Percentiles rank a stretch among this genome's conserved stretches.
Conservation (phyloP, 1,140 invertebrate species). For the Trialeurodes vaporariorum region DNA sequence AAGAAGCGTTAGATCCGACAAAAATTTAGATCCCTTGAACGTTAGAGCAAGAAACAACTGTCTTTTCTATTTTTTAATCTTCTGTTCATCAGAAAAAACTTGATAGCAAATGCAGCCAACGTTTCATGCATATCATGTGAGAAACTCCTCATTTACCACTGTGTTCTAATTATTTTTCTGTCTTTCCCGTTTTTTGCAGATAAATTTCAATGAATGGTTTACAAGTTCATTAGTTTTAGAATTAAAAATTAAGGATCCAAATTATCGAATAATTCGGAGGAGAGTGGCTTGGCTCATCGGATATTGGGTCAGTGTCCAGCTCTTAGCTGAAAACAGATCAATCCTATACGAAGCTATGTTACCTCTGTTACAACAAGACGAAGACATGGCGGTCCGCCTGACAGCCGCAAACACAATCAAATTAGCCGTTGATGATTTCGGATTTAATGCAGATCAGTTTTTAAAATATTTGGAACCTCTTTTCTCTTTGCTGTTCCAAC, state of each 20-base stretch:
- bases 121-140: too few relatives aligned
- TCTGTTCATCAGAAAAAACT: too few relatives aligned
- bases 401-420: constrained; percentile 65
- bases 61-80: too few relatives aligned
- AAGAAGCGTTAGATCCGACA: too few relatives aligned
- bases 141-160: too few relatives aligned
- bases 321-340: constrained; percentile 63
- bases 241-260: constrained; percentile 63
- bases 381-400: constrained; percentile 35
- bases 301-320: constrained; percentile 75
- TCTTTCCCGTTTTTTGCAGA: constrained; percentile 34
- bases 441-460: constrained; percentile 78
- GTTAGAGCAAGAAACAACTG: too few relatives aligned
- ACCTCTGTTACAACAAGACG: constrained; percentile 45
- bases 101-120: too few relatives aligned
- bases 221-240: constrained; percentile 68
- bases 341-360: constrained; percentile 67
- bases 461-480: constrained; percentile 62
- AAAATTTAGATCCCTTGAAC: too few relatives aligned
- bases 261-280: constrained; percentile 78
- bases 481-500: constrained; percentile 65
- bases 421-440: constrained; percentile 79
- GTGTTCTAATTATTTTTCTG: background rate
- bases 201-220: constrained; percentile 90
- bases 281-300: constrained; percentile 79